Evolutionary conservation across 2,113 vertebrate genomes (phyloP), one percentile per base, ranked within the genome.

Genomic region (Onychostruthus taczanowskii): DNA sequence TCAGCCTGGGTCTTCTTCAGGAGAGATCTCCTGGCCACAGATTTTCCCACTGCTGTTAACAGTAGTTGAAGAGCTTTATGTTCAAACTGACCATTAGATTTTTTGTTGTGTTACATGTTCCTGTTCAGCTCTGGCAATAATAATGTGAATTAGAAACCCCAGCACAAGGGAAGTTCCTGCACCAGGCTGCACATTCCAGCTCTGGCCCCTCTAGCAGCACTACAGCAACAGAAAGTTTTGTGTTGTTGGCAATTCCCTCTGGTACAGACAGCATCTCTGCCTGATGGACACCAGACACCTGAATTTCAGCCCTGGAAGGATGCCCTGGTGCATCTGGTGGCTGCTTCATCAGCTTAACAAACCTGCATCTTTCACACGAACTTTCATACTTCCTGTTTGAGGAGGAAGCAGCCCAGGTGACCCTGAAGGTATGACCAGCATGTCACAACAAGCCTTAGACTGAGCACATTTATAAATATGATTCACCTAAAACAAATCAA

Each of bases 31-130:
- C 73, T 81, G 83, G 58, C 37, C 66, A 82, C 69, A 46, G 7
- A 75, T 47, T 50, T 58, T 35, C 83, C 80, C 88, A 72, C 73
- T 78, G 61, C 66, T 87, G 22, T 46, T 74, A 87, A 26, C 13
- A 84, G 73, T 0, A 46, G 37, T 10, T 16, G 21, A 84, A 87
- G 31, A 80, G 46, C 16, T 55, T 72, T 1, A 28, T 75, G 69
- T 44, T 53, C 62, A 86, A 76, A 77, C 20, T 39, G 76, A 24
- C 61, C 41, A 27, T 59, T 4, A 56, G 63, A 17, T 56, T 64
- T 75, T 10, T 22, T 2, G 0, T 7, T 23, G 46, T 23, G 22
- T 74, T 86, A 24, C 0, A 0, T 31, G 39, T 17, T 69, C 35
- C 63, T 52, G 50, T 10, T 56, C 85, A 70, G 72, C 52, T 55